phyloP scores from a whole-genome alignment of 2,888 invertebrate genomes.

The Conus canariensis region DNA sequence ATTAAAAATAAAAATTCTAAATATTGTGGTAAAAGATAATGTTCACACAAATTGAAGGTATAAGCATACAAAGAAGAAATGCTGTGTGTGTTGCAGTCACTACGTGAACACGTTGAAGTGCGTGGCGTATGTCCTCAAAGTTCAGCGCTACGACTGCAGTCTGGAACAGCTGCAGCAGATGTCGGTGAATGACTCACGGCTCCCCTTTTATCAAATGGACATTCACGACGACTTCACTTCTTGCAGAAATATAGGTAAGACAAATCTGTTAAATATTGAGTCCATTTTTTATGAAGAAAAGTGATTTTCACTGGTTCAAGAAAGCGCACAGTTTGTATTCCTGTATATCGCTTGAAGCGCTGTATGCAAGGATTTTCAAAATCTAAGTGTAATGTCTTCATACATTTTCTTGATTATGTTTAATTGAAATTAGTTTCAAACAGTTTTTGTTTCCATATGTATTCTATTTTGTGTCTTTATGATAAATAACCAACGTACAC shows the following conservation, averaged over 20 bases:
- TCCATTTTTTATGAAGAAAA: no score
- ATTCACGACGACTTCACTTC: neutral
- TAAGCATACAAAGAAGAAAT: neutral
- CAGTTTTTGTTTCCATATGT: no score
- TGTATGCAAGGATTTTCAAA: no score
- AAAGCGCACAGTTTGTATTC: no score
- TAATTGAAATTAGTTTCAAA: no score
- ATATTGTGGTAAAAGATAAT: neutral
- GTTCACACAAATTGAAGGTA: neutral
- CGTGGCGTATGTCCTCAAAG: neutral
- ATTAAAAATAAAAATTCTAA: neutral
- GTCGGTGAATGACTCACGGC: neutral
- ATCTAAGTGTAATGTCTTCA: no score
- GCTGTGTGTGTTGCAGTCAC: neutral
- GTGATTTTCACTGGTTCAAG: no score
- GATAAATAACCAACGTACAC: neutral
- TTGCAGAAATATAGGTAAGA: neutral
- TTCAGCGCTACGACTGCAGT: neutral
- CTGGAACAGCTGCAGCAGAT: neutral
- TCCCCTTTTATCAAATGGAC: slow-evolving; percentile 9
- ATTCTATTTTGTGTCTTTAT: no score
- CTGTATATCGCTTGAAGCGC: no score
- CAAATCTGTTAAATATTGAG: neutral
- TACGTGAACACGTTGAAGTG: slow-evolving; percentile 23
- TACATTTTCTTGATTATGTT: no score